Percentiles rank a stretch among this genome's conserved stretches.
phyloP scores from a whole-genome alignment of 2,888 invertebrate species.

The Hemicrepidius hirtus region DNA sequence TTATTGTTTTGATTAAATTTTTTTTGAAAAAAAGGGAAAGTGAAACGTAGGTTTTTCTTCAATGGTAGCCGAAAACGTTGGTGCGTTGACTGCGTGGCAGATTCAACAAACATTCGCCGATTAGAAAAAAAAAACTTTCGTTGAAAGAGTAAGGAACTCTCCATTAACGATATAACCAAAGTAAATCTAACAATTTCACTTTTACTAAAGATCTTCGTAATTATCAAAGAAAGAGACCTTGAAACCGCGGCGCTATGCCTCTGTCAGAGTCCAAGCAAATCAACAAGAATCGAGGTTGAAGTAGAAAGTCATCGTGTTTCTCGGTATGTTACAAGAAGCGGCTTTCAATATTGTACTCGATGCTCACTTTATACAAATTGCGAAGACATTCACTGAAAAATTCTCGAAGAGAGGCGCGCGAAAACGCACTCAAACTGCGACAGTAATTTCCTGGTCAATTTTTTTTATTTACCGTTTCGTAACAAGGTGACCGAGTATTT shows the following conservation, averaged over 20 bases:
- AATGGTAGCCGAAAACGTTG: not conserved
- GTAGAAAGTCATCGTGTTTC: slow-evolving; percentile 55
- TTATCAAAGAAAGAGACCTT: slow-evolving; percentile 52
- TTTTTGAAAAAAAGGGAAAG: no score
- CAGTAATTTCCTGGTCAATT: slow-evolving; percentile 19
- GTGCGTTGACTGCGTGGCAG: slow-evolving; percentile 5
- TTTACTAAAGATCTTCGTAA: slow-evolving; percentile 39
- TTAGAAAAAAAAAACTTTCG: slow-evolving; percentile 23
- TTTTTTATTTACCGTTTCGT: slow-evolving; percentile 16
- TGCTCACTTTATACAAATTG: slow-evolving; percentile 31
- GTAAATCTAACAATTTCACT: slow-evolving; percentile 39
- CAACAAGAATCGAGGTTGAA: slow-evolving; percentile 57
- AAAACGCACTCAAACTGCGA: not conserved
- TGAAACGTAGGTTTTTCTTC: no score
- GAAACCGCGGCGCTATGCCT: slow-evolving; percentile 44
- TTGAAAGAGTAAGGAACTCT: not conserved
- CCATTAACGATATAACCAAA: slow-evolving; percentile 5
- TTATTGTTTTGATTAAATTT: no score
- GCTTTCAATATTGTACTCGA: slow-evolving; percentile 41
- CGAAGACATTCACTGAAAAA: slow-evolving; percentile 30
- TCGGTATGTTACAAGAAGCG: slow-evolving; percentile 41
- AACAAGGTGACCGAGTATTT: slow-evolving; percentile 26
- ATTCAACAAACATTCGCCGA: slow-evolving; percentile 9
- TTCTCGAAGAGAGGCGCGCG: not conserved
- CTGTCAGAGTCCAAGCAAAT: slow-evolving; percentile 43